Evolutionary conservation across 2,797 vertebrate genomes (phyloP).

Genomic region (Tinamus major): DNA sequence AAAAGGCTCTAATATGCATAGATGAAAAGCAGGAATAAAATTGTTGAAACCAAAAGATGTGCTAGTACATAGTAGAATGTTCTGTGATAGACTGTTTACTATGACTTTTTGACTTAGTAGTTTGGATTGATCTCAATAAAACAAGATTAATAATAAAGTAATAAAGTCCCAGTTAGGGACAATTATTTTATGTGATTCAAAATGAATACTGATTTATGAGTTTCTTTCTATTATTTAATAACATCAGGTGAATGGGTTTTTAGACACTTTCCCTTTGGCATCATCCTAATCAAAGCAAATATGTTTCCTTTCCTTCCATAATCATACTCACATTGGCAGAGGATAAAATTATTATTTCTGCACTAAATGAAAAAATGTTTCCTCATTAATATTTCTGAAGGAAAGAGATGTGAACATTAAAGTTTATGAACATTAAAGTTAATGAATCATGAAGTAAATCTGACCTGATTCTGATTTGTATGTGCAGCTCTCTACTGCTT

Average conservation of each 20-base stretch:
- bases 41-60: background rate
- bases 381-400: background rate
- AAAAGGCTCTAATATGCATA: background rate
- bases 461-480: background rate
- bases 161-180: constrained; percentile 25
- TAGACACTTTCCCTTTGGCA: background rate
- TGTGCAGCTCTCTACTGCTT: background rate
- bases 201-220: constrained; percentile 36
- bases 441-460: background rate
- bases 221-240: constrained; percentile 21
- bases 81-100: constrained; percentile 15
- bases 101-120: constrained; percentile 35
- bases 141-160: constrained; percentile 40
- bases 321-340: background rate
- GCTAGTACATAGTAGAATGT: background rate
- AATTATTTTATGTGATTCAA: constrained; percentile 44
- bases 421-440: background rate
- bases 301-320: background rate
- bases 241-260: constrained; percentile 38
- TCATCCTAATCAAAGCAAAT: constrained; percentile 26
- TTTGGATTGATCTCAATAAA: constrained; percentile 29
- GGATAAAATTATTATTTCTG: background rate
- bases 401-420: background rate
- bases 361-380: background rate
- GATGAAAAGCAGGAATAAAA: constrained; percentile 22